Evolutionary conservation across 1,140 invertebrate species (phyloP).

Genomic region (Pararge aegeria): DNA sequence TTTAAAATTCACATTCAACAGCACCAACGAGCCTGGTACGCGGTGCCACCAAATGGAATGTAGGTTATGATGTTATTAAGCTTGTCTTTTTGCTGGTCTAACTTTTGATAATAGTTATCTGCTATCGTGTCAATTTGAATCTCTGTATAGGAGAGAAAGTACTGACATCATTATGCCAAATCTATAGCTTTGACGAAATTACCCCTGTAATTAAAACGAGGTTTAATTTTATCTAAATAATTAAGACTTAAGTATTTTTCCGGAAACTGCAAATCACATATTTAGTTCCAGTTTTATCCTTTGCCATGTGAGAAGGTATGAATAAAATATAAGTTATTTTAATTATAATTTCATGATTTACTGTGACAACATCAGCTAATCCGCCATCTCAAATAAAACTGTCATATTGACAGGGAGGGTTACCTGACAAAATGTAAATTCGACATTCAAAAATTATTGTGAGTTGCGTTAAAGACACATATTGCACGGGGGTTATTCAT

Average conservation of each 20-base stretch:
- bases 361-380: conserved; percentile 18
- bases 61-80: conserved; percentile 78
- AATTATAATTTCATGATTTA: conserved; percentile 21
- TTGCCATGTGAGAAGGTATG: background rate
- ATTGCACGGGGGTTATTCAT: too few relatives aligned
- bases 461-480: background rate
- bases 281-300: too few relatives aligned
- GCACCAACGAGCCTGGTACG: conserved; percentile 42
- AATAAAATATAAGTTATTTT: background rate
- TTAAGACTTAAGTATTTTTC: background rate
- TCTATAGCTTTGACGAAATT: conserved; percentile 52
- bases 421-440: too few relatives aligned
- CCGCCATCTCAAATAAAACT: too few relatives aligned
- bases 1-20: conserved; percentile 73
- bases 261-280: too few relatives aligned
- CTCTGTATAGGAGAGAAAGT: conserved; percentile 74
- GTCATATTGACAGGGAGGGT: too few relatives aligned
- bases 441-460: conserved; percentile 11
- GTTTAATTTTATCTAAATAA: conserved; percentile 2
- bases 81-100: conserved; percentile 60
- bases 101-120: conserved; percentile 74
- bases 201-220: conserved; percentile 38
- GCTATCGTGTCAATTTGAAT: conserved; percentile 70
- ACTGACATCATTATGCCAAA: conserved; percentile 67
- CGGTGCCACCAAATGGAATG: conserved; percentile 63